Evolutionary conservation across 37 sponge, comb jelly and placozoan species (phyloP).

Genomic region (Aphrocallistes beatrix): DNA sequence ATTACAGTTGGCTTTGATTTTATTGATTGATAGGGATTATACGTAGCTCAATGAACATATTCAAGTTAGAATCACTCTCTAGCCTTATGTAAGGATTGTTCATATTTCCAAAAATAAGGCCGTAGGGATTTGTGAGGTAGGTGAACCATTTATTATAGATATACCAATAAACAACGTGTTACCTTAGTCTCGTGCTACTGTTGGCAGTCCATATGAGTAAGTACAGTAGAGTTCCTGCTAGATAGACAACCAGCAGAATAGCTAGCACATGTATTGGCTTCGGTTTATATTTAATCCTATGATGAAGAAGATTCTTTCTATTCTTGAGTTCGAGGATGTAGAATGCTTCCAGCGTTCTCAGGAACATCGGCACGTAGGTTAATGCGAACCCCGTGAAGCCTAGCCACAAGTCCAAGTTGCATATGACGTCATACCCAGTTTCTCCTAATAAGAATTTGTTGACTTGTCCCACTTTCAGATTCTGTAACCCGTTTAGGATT

Average conservation of each 20-base stretch:
- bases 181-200: not conserved
- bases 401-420: not conserved
- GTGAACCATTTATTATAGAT: too few species aligned
- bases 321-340: not conserved
- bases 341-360: not conserved
- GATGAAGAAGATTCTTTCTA: not conserved
- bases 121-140: too few species aligned
- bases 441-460: not conserved
- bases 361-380: not conserved
- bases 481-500: not conserved
- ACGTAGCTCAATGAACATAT: too few species aligned
- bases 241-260: not conserved
- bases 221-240: not conserved
- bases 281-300: not conserved
- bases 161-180: too few species aligned
- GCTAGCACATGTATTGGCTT: too few species aligned
- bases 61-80: too few species aligned
- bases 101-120: too few species aligned
- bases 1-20: too few species aligned
- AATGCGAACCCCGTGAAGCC: not conserved
- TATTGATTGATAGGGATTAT: too few species aligned
- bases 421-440: slow-evolving; percentile 2
- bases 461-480: not conserved
- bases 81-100: too few species aligned
- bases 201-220: slow-evolving; percentile 2